Percentiles rank a stretch among this genome's conserved stretches.
These are phyloP conservation scores for Phoxinus dragarum DNA, from an alignment of 2,797 vertebrate species.

Conservation along the genomic window DNA sequence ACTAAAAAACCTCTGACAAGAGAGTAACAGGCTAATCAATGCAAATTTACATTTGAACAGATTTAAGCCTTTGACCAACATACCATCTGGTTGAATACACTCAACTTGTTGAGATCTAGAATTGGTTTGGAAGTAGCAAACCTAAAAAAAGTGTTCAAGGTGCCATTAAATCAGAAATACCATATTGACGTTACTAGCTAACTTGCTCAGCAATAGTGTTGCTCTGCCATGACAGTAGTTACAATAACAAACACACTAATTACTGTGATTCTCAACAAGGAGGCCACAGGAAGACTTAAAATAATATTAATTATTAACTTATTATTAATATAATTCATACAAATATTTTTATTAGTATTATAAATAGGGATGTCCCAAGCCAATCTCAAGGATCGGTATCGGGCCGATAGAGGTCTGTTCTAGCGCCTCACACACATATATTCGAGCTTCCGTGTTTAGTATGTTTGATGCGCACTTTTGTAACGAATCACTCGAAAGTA, in stretches of 20 bases:
- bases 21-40: neutral
- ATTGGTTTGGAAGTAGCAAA: neutral
- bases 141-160: neutral
- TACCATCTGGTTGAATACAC: no score
- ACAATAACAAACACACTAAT: neutral
- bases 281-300: neutral
- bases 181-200: neutral
- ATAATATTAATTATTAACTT: neutral
- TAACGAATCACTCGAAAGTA: neutral
- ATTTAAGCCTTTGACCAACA: neutral
- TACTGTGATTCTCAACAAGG: neutral
- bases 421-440: neutral
- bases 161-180: neutral
- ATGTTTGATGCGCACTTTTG: neutral
- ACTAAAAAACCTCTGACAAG: neutral
- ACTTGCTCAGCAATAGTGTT: neutral
- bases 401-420: neutral
- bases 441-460: neutral
- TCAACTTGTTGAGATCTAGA: neutral
- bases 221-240: neutral
- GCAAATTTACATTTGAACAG: slow-evolving; percentile 6
- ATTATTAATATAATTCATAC: neutral
- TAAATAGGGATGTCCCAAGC: neutral
- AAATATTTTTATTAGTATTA: neutral
- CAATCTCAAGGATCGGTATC: neutral